Conservation (phyloP, 2,113 vertebrate genomes). For the Tragelaphus buxtoni region DNA sequence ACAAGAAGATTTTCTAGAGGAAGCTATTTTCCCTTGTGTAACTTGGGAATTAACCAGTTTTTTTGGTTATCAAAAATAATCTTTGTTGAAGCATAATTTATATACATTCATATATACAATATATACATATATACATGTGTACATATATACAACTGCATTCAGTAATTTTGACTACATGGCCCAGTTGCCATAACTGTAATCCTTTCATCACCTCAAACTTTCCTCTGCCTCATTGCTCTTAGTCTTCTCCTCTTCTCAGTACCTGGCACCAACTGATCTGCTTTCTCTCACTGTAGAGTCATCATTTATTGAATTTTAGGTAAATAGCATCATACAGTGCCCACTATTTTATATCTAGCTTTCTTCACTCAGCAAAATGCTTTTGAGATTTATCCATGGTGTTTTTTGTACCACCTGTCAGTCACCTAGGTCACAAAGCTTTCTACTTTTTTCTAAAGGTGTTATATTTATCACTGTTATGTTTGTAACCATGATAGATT, state of each 20-base stretch:
- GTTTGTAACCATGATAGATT: neutral
- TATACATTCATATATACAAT: neutral
- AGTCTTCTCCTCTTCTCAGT: neutral
- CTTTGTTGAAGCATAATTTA: neutral
- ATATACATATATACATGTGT: neutral
- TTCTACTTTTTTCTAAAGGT: neutral
- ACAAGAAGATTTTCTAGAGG: neutral
- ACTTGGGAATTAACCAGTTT: neutral
- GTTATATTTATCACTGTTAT: neutral
- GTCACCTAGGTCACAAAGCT: neutral
- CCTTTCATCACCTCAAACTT: neutral
- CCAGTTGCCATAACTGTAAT: neutral
- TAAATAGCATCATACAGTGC: neutral
- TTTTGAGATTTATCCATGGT: neutral
- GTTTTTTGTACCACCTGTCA: neutral
- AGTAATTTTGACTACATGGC: neutral
- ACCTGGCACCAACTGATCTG: neutral
- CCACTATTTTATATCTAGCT: neutral
- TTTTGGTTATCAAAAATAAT: neutral
- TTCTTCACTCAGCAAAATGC: neutral
- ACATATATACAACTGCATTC: neutral
- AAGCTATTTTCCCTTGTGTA: neutral
- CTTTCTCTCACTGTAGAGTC: neutral
- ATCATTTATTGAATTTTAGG: neutral
- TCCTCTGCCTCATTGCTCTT: neutral